Conservation (phyloP, 2,113 vertebrate genomes). For the Sigmodon hispidus region DNA sequence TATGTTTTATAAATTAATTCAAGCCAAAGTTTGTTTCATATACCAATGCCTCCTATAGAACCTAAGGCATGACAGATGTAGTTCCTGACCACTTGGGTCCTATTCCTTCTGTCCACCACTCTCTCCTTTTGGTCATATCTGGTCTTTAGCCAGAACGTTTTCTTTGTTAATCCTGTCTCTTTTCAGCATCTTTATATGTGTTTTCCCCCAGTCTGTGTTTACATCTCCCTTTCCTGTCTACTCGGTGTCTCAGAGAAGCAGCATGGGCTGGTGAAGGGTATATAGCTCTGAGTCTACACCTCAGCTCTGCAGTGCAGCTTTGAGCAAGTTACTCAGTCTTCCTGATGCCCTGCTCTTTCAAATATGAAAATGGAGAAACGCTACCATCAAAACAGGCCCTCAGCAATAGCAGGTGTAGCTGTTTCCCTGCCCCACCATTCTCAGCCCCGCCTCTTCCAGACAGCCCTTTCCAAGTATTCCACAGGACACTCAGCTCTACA, state of each 20-base stretch:
- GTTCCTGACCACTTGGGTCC: neutral
- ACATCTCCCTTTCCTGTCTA: neutral
- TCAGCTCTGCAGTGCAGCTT: neutral
- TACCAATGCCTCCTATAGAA: neutral
- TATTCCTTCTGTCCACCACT: neutral
- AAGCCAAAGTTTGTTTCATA: neutral
- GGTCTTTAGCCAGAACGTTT: neutral
- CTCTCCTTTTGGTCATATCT: neutral
- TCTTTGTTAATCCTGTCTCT: neutral
- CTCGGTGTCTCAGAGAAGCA: neutral
- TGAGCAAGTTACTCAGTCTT: neutral
- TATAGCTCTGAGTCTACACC: neutral
- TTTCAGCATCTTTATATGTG: neutral
- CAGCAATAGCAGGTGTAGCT: neutral
- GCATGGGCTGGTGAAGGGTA: neutral
- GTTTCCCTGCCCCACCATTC: neutral
- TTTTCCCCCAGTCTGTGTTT: neutral
- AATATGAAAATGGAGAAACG: neutral
- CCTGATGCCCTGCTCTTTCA: neutral
- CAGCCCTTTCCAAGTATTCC: neutral
- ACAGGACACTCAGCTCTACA: neutral
- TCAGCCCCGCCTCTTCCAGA: neutral
- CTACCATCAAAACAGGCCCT: neutral
- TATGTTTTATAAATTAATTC: constrained; percentile 57
- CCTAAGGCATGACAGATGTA: neutral